Evolutionary conservation across 2,888 invertebrate genomes (phyloP).

Genomic region (Pterostichus niger): DNA sequence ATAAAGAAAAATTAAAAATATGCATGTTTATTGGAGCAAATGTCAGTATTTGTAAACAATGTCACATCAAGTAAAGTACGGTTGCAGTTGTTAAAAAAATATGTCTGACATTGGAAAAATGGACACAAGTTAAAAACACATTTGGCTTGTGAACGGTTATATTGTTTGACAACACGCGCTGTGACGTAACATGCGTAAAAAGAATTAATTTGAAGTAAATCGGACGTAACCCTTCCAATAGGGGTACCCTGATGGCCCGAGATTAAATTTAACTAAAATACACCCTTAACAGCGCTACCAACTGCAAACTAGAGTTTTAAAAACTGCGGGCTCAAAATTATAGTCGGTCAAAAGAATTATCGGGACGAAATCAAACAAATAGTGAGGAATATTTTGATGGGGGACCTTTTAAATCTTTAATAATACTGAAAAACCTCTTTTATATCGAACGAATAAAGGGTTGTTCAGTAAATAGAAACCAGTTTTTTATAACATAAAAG

Average conservation of each 20-base stretch:
- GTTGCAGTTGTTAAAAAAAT: background rate
- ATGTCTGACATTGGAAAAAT: background rate
- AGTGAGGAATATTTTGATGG: constrained; percentile 26
- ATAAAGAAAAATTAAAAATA: constrained; percentile 7
- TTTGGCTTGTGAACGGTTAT: background rate
- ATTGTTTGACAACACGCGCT: constrained; percentile 41
- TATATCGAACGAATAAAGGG: constrained; percentile 70
- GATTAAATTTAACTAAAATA: constrained; percentile 72
- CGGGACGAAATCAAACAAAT: background rate
- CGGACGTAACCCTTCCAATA: constrained; percentile 53
- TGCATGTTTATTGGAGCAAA: background rate
- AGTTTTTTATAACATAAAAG: constrained; percentile 70
- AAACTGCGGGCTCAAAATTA: constrained; percentile 56
- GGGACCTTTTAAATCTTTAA: constrained; percentile 68
- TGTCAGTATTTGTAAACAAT: constrained; percentile 40
- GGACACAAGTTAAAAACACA: no score
- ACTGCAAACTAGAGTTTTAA: constrained; percentile 59
- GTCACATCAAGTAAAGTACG: background rate
- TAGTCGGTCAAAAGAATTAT: constrained; percentile 2
- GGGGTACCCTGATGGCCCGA: constrained; percentile 67
- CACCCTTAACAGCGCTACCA: constrained; percentile 66
- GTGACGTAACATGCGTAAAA: constrained; percentile 56
- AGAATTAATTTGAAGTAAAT: constrained; percentile 55
- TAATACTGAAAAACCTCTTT: constrained; percentile 68
- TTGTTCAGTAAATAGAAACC: constrained; percentile 71